Evolutionary conservation across 53 echinoderm and acorn worm species (phyloP), one percentile per base, ranked within the genome.

Genomic region (Astropecten irregularis): DNA sequence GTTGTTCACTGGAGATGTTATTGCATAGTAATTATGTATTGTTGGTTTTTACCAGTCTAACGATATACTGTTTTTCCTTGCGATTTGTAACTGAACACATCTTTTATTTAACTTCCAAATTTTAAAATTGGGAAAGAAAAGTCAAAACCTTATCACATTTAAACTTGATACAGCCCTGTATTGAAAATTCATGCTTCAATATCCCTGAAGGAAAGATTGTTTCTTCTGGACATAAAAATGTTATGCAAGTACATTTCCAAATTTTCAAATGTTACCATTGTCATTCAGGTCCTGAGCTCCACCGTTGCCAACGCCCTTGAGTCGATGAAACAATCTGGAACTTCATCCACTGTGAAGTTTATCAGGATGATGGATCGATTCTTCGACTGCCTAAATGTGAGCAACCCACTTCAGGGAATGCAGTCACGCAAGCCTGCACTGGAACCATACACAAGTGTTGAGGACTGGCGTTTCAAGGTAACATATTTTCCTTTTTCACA

Each of bases 271-370:
- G n/a, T n/a, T n/a, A n/a, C n/a, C n/a, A n/a, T n/a, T n/a, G n/a
- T n/a, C n/a, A 42, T 61, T 63, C 49, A 82, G 82, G 82, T 82
- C 10, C 31, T 82, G 34, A 82, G 82, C 30, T 32, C 29, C 27
- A 40, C 82, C 0, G 66, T 66, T 19, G 67, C 67, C 1, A 82
- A 66, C n/a, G 66, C 66, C 31, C 6, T 47, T 25, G 68, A 82
- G 38, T n/a, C 14, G n/a, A 22, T 23, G 34, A 38, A 38, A 13
- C 9, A 35, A 14, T 22, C 34, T 34, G 63, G 32, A 18, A 29
- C 32, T 0, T 30, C 33, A 13, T 44, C 54, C 16, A 76, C 58
- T 0, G 40, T 59, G 20, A 59, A 58, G 60, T 79, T 79, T 23
- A 59, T 79, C 38, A 10, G 59, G 40, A 13, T 38, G 39, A 37